Percentiles rank a stretch among this genome's conserved stretches.
phyloP scores from a whole-genome alignment of 2,113 vertebrate species.

The Centropus unirufus region DNA sequence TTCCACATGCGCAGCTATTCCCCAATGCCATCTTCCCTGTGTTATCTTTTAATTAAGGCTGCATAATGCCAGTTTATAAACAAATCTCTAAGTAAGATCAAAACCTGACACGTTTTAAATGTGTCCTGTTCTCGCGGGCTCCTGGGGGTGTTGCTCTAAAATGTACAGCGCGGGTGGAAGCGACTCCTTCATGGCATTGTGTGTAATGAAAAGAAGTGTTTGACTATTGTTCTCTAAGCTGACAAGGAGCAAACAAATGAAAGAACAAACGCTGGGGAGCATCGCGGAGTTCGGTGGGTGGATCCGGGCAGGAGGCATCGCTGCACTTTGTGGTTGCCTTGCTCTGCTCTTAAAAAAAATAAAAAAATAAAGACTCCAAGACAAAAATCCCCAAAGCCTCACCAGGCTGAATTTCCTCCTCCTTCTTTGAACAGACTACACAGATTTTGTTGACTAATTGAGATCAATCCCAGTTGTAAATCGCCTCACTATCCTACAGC shows the following conservation, averaged over 20 bases:
- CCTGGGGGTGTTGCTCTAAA: conserved; percentile 70
- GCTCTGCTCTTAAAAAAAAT: conserved; percentile 51
- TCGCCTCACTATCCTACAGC: conserved; percentile 80
- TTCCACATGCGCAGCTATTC: conserved; percentile 46
- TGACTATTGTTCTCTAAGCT: conserved; percentile 76
- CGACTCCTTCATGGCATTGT: conserved; percentile 55
- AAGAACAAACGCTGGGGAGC: conserved; percentile 61
- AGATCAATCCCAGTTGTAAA: conserved; percentile 89
- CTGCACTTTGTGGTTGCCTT: conserved; percentile 50
- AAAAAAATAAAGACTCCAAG: conserved; percentile 50
- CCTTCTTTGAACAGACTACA: conserved; percentile 83
- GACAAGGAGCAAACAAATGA: conserved; percentile 76
- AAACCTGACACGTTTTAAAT: conserved; percentile 76
- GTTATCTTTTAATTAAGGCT: conserved; percentile 79
- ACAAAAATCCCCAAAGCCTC: conserved; percentile 84
- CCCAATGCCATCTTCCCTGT: conserved; percentile 61
- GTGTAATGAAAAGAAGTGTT: conserved; percentile 73
- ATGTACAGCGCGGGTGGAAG: conserved; percentile 71
- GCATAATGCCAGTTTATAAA: conserved; percentile 79
- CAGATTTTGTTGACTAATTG: conserved; percentile 90
- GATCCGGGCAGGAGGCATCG: conserved; percentile 49
- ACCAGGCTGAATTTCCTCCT: conserved; percentile 80
- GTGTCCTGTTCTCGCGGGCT: conserved; percentile 73
- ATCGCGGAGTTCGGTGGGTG: not conserved
- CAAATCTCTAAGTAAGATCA: conserved; percentile 77